Evolutionary conservation across 2,113 vertebrate genomes (phyloP).

Genomic region (Xiphophorus maculatus): DNA sequence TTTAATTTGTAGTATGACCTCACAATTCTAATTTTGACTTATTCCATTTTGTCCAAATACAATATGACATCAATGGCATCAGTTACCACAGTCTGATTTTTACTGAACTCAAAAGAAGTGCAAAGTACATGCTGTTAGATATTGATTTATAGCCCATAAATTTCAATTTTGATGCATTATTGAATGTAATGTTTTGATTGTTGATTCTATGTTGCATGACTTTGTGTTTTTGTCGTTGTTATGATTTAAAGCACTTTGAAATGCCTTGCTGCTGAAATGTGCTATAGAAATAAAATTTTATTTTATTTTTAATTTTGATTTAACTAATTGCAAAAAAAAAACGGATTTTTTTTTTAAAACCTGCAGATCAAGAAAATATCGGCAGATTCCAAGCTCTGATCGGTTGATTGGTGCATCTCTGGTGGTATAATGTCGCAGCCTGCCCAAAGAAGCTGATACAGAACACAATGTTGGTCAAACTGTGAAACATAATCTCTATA

Average conservation of each 20-base stretch:
- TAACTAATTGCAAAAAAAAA: no score
- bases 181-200: no score
- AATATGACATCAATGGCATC: no score
- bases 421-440: constrained; percentile 17
- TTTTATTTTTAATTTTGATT: no score
- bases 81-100: not conserved
- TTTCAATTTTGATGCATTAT: not conserved
- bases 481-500: constrained; percentile 1
- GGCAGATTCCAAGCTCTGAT: not conserved
- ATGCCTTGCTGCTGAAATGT: no score
- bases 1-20: not conserved
- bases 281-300: no score
- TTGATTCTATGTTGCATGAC: no score
- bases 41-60: not conserved
- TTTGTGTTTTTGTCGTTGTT: no score
- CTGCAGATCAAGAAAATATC: not conserved
- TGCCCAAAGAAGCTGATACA: not conserved
- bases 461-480: constrained; percentile 5
- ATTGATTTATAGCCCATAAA: not conserved
- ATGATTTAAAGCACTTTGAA: no score
- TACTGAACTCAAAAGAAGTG: not conserved
- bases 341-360: no score
- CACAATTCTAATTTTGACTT: not conserved
- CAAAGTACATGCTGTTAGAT: not conserved
- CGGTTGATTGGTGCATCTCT: not conserved